Percentiles rank a stretch among this genome's conserved stretches.
These are phyloP conservation scores for Australoheros scitulus DNA, from an alignment of 2,113 vertebrate species.

Conservation along the genomic window DNA sequence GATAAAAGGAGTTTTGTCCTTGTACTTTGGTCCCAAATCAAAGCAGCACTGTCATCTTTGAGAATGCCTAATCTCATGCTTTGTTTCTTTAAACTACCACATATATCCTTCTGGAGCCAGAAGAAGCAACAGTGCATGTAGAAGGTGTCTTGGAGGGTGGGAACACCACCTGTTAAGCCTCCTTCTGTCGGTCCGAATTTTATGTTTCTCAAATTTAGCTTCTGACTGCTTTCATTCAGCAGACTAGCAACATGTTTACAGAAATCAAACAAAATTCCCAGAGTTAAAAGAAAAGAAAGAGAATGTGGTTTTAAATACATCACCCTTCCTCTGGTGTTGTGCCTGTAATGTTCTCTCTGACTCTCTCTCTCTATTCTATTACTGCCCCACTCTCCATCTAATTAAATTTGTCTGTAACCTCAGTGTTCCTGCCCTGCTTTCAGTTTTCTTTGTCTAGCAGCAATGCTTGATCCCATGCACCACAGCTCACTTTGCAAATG, in stretches of 20 bases:
- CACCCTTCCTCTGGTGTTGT: slow-evolving; percentile 25
- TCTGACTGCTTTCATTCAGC: slow-evolving; percentile 9
- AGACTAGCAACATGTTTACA: slow-evolving; percentile 39
- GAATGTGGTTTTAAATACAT: slow-evolving; percentile 43
- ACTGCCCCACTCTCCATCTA: slow-evolving; percentile 58
- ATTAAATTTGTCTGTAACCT: slow-evolving; percentile 72
- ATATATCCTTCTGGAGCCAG: slow-evolving; percentile 43
- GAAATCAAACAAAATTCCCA: slow-evolving; percentile 14
- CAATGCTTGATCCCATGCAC: slow-evolving; percentile 54
- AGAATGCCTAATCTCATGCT: slow-evolving; percentile 15
- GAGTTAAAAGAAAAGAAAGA: slow-evolving; percentile 38
- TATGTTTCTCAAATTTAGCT: slow-evolving; percentile 7
- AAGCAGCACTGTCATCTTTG: slow-evolving; percentile 31
- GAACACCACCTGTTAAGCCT: slow-evolving; percentile 25
- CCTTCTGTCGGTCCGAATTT: slow-evolving; percentile 39
- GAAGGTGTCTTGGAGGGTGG: slow-evolving; percentile 16
- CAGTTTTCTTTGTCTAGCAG: slow-evolving; percentile 59
- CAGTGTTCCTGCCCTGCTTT: slow-evolving; percentile 53
- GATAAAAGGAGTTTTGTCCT: slow-evolving; percentile 55
- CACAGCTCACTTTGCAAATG: slow-evolving; percentile 52
- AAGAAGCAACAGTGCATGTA: slow-evolving; percentile 13
- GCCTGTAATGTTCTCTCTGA: slow-evolving; percentile 16
- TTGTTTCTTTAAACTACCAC: slow-evolving; percentile 43
- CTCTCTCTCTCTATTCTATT: slow-evolving; percentile 14
- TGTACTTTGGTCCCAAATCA: slow-evolving; percentile 45